Base-by-base conservation (phyloP, 1,140 invertebrate genomes). In the Caenorhabditis remanei region DNA sequence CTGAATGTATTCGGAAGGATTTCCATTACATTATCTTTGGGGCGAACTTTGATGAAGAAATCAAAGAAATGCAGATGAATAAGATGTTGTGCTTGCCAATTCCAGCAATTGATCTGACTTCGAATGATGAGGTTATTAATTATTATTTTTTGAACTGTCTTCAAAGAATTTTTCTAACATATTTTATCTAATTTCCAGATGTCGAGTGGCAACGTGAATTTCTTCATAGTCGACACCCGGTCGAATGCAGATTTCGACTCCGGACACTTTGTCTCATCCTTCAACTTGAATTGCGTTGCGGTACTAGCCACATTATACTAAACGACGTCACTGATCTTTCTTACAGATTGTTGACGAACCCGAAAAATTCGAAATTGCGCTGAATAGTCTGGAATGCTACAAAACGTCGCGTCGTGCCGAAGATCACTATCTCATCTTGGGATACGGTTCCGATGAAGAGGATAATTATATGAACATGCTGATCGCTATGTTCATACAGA, bases 381-480 rank as follows among this genome's bases (percentile, higher is more conserved):
- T 99, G 43, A 96, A 98, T 94, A 97, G 96, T 0, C 94, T 99
- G 75, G 96, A 99, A 93, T 71, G 87, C 48, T 92, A 91, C 84
- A 92, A 92, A 71, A 56, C 91, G 40, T 89, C 89, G 7, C 86
- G 55, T 79, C 88, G 87, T 46, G 86, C 88, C 14, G 91, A 92
- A 9, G 91, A 92, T 75, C 98, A 99, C 93, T 94, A 99, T 71
- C 99, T 97, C 93, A 99, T 99, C 93, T 95, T 99, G 90, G 98
- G 98, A 79, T 98, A 96, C 90, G 98, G 98, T 3, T 94, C 96
- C 50, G 86, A 87, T 24, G 86, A 50, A 9, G 43, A 83, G 93
- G 98, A 99, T 56, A 84, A 87, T 14, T 98, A 97, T 93, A 96
- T 98, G 6, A 96, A 98, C 91, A 99, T 99, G 98, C 97, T 99